Evolutionary conservation across 2,113 vertebrate species (phyloP), one percentile per base, ranked within the genome.

Genomic region (Nycticebus coucang): DNA sequence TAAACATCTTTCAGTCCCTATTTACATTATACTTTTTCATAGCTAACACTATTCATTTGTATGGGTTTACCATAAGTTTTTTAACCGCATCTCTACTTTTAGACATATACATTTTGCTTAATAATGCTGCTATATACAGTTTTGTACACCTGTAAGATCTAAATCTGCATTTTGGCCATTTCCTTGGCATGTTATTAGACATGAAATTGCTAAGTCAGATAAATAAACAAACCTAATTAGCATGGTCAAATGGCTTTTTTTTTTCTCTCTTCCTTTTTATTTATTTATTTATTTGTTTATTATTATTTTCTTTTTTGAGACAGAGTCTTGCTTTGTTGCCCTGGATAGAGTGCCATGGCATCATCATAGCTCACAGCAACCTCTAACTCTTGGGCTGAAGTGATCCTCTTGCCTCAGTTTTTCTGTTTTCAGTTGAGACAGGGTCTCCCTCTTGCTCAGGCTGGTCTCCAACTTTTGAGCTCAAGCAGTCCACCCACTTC

Each of bases 41-140:
- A 74, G 22, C 5, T 33, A 35, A 30, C 68, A 60, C 22, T 68
- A 88, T 71, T 72, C n/a, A 17, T 2, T 82, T 72, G 10, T 79
- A 68, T 24, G 24, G 24, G 68, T 77, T 82, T 85, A 75, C n/a
- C 7, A 24, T 85, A 33, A 35, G 35, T 84, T 90, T 96, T 94
- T 87, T 80, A 93, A 74, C 14, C 10, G 2, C 18, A 69, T 74
- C 41, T 53, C 21, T 79, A 12, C 75, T 94, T 11, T 26, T 33
- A 83, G 41, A 82, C 21, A 55, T 30, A 74, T 85, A 74, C 45
- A 50, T 95, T 91, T 95, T 92, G 24, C 89, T 90, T 33, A 88
- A 69, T 91, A 89, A 87, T 86, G 37, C 41, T 79, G 11, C 57
- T 83, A 0, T 71, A 28, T 60, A 24, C 17, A 78, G 26, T 82